Evolutionary conservation across 2,113 vertebrate species (phyloP).

Genomic region (Protobothrops mucrosquamatus): DNA sequence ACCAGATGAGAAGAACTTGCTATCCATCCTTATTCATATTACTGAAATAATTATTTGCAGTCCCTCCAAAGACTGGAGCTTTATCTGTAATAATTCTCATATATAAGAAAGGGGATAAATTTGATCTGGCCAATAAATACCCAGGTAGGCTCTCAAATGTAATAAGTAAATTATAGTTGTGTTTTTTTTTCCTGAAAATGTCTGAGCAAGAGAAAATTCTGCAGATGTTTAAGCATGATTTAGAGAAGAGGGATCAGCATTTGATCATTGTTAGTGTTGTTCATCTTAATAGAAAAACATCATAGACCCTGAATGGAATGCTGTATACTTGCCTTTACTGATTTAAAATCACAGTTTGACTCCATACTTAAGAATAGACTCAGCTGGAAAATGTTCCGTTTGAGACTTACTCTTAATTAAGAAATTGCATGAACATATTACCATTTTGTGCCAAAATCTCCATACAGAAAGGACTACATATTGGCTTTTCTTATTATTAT

Average conservation of each 20-base stretch:
- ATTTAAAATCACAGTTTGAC: background rate
- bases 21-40: background rate
- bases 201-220: background rate
- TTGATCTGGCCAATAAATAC: background rate
- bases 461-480: background rate
- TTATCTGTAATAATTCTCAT: background rate
- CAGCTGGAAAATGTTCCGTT: background rate
- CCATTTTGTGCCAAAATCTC: background rate
- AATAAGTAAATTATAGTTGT: background rate
- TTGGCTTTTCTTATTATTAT: background rate
- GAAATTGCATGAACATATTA: background rate
- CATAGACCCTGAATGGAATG: background rate
- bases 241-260: background rate
- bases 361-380: background rate
- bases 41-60: background rate
- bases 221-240: background rate
- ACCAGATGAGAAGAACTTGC: background rate
- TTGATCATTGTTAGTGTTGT: background rate
- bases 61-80: background rate
- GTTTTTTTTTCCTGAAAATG: background rate
- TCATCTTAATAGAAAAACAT: background rate
- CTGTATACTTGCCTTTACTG: background rate
- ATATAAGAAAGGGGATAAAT: background rate
- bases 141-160: background rate
- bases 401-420: background rate